A percentile compares a stretch with the other conserved stretches of the same genome.
Evolutionary conservation across 1,140 invertebrate species (phyloP).

Genomic region (Aphidius ervi): DNA sequence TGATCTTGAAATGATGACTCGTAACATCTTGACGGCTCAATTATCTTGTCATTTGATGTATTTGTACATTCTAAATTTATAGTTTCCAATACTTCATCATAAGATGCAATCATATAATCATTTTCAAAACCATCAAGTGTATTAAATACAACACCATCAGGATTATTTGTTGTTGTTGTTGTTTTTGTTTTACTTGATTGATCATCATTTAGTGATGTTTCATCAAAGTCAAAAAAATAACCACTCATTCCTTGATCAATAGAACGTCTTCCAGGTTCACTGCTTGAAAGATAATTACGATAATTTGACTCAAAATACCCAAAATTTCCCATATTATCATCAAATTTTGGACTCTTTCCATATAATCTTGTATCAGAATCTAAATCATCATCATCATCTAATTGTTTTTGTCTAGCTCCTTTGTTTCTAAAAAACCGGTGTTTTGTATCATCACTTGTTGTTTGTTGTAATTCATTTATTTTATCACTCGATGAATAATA

Average conservation of each 20-base stretch:
- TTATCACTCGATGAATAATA: slow-evolving; percentile 38
- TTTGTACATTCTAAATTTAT: slow-evolving; percentile 32
- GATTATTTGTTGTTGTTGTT: slow-evolving; percentile 26
- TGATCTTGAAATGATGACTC: slow-evolving; percentile 26
- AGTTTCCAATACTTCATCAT: slow-evolving; percentile 23
- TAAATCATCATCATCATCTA: slow-evolving; percentile 44
- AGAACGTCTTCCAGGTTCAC: background rate
- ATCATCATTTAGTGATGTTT: slow-evolving; percentile 31
- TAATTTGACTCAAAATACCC: slow-evolving; percentile 21
- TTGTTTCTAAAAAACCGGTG: slow-evolving; percentile 36
- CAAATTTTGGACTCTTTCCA: slow-evolving; percentile 51
- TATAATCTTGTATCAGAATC: slow-evolving; percentile 45
- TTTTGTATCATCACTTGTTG: slow-evolving; percentile 25
- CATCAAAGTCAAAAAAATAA: slow-evolving; percentile 26
- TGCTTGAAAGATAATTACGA: slow-evolving; percentile 13
- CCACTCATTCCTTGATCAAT: slow-evolving; percentile 7
- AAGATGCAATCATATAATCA: slow-evolving; percentile 28
- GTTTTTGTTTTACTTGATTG: slow-evolving; percentile 21
- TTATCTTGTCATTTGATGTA: slow-evolving; percentile 23
- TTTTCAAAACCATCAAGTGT: slow-evolving; percentile 48
- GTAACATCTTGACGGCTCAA: slow-evolving; percentile 14
- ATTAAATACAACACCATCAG: slow-evolving; percentile 46
- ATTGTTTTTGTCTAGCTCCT: slow-evolving; percentile 42
- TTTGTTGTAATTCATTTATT: slow-evolving; percentile 29
- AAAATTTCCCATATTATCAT: slow-evolving; percentile 40